phyloP scores from a whole-genome alignment of 92 coral and sea anemone genomes.

The Phenganax marumi region DNA sequence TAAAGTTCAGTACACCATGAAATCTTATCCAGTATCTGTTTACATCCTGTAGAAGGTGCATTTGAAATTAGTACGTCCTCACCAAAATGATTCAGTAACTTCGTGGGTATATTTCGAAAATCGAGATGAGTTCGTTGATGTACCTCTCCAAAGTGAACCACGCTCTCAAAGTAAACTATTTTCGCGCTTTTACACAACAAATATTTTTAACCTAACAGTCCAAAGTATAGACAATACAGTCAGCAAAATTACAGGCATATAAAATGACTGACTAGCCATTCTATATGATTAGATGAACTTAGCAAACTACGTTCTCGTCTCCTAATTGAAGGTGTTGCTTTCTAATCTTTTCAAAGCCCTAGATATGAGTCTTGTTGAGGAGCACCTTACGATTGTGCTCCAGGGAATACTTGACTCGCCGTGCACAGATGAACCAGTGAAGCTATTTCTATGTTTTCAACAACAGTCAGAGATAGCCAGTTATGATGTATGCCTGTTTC shows the following conservation, averaged over 20 bases:
- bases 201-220: too few species aligned
- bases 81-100: background rate
- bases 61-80: conserved; percentile 1
- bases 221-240: too few species aligned
- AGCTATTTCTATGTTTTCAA: background rate
- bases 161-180: background rate
- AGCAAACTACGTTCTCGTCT: too few species aligned
- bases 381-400: background rate
- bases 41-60: background rate
- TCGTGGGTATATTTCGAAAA: background rate
- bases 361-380: background rate
- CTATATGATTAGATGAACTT: too few species aligned
- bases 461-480: background rate
- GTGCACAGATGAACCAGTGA: background rate
- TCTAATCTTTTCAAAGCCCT: background rate
- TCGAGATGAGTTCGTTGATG: background rate
- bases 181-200: background rate
- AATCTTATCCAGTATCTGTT: background rate
- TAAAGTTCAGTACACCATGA: background rate
- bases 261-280: too few species aligned
- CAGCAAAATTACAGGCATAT: too few species aligned
- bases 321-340: background rate
- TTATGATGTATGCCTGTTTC: conserved; percentile 5
- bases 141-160: background rate
- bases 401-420: background rate